Percentiles rank a stretch among this genome's conserved stretches.
These are phyloP conservation scores for Percina caprodes DNA, from an alignment of 2,113 vertebrate genomes.

Conservation along the genomic window DNA sequence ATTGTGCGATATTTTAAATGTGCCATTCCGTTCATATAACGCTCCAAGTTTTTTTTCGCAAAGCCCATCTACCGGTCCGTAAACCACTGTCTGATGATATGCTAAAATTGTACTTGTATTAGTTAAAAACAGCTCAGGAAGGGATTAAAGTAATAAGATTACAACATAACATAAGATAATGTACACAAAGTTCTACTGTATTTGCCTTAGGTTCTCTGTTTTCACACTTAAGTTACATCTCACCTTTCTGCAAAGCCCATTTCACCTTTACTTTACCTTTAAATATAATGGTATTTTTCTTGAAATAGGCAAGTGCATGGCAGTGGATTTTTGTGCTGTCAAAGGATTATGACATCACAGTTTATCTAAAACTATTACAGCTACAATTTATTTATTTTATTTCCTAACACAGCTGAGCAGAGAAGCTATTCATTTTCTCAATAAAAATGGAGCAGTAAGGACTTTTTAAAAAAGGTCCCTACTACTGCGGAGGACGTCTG, in stretches of 20 bases:
- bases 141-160: slow-evolving; percentile 31
- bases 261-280: too few relatives aligned
- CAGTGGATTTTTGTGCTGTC: slow-evolving; percentile 50
- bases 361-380: slow-evolving; percentile 46
- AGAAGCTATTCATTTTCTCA: slow-evolving; percentile 40
- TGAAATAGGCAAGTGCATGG: slow-evolving; percentile 25
- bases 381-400: slow-evolving; percentile 45
- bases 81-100: too few relatives aligned
- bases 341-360: slow-evolving; percentile 56
- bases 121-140: slow-evolving; percentile 10
- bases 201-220: background rate
- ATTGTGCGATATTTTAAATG: too few relatives aligned
- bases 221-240: slow-evolving; percentile 13
- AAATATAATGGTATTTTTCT: background rate
- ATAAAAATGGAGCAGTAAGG: slow-evolving; percentile 24
- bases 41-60: too few relatives aligned
- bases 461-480: slow-evolving; percentile 40
- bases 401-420: slow-evolving; percentile 45
- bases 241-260: slow-evolving; percentile 36
- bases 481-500: slow-evolving; percentile 11
- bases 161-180: slow-evolving; percentile 23
- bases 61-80: too few relatives aligned
- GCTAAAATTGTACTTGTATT: background rate
- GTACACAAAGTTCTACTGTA: background rate
- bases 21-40: too few relatives aligned